Percentiles rank a stretch among this genome's conserved stretches.
Evolutionary conservation across 2,113 vertebrate species (phyloP).

Genomic region (Porphyrio hochstetteri): DNA sequence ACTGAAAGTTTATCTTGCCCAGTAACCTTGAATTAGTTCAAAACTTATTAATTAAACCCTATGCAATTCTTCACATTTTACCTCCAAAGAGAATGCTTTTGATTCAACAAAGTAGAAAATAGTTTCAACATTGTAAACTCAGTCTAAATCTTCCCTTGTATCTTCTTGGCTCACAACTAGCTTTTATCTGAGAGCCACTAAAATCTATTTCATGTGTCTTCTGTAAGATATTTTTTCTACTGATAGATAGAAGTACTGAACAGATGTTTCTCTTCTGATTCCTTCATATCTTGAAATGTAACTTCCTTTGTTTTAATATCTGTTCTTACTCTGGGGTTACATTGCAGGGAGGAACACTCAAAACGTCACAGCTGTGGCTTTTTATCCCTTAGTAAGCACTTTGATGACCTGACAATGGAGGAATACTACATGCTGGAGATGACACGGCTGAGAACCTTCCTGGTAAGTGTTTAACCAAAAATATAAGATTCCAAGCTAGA

Average conservation of each 20-base stretch:
- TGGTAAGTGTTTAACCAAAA: constrained; percentile 65
- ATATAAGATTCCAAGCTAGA: background rate
- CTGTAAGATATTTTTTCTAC: background rate
- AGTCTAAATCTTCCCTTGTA: background rate
- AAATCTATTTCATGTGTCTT: background rate
- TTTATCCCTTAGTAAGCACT: constrained; percentile 68
- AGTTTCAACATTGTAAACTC: background rate
- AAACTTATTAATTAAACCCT: background rate
- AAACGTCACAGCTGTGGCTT: constrained; percentile 78
- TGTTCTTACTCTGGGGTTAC: background rate
- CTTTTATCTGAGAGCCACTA: background rate
- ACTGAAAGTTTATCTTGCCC: background rate
- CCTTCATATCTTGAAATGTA: background rate
- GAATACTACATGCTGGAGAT: constrained; percentile 78
- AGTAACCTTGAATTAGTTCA: background rate
- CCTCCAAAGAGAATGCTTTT: background rate
- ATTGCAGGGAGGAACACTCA: constrained; percentile 72
- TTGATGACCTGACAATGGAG: constrained; percentile 76
- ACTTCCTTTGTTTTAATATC: background rate
- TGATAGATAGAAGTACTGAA: background rate
- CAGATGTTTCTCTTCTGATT: background rate
- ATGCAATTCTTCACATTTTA: background rate
- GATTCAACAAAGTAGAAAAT: background rate
- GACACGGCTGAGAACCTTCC: constrained; percentile 74
- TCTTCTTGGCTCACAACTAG: background rate